Conservation (phyloP, 2,113 vertebrate species). For the Alaudala cheleensis region DNA sequence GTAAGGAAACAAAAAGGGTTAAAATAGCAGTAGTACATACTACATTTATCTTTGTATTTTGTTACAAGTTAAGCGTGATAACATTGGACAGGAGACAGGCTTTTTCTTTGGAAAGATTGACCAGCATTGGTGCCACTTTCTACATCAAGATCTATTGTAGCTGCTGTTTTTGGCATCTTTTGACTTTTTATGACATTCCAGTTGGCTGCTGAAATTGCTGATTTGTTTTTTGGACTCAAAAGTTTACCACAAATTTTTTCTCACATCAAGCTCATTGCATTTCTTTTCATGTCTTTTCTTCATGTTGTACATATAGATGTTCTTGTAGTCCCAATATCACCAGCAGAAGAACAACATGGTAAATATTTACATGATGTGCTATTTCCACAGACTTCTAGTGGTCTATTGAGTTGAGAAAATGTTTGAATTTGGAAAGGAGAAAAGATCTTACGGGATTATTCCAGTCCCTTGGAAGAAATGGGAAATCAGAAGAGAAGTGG, state of each 20-base stretch:
- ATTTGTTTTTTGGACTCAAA: not conserved
- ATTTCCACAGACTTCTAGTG: not conserved
- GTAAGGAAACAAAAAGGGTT: not conserved
- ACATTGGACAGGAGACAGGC: not conserved
- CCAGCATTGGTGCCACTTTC: not conserved
- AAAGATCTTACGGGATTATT: not conserved
- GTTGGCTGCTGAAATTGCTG: not conserved
- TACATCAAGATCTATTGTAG: not conserved
- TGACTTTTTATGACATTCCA: not conserved
- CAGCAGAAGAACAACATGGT: not conserved
- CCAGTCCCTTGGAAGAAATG: not conserved
- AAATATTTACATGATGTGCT: not conserved
- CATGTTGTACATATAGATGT: not conserved
- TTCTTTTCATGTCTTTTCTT: not conserved
- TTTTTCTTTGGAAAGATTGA: not conserved
- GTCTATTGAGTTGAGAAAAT: not conserved
- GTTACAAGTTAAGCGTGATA: not conserved
- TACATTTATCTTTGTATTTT: not conserved
- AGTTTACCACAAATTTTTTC: not conserved
- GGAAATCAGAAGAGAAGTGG: not conserved
- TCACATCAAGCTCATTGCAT: not conserved
- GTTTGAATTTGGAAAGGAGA: not conserved
- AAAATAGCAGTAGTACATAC: not conserved
- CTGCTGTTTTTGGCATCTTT: not conserved
- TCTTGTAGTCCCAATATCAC: not conserved